Evolutionary conservation across 2,888 invertebrate genomes (phyloP).

Genomic region (Strigamia crassipes): DNA sequence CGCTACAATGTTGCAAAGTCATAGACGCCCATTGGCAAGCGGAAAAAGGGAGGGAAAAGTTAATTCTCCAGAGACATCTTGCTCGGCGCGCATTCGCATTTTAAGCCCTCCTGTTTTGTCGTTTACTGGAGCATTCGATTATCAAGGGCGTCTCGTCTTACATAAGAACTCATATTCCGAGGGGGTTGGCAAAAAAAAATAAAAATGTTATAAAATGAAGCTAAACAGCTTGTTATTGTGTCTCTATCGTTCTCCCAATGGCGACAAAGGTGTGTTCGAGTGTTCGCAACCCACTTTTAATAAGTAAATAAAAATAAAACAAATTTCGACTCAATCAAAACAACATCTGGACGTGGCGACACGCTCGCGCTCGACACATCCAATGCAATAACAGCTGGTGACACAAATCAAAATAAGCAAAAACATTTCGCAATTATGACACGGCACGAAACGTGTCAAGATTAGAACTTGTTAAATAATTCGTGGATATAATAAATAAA

Average conservation of each 20-base stretch:
- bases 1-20: conserved; percentile 26
- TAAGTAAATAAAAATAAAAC: too few species aligned
- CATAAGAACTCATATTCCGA: conserved; percentile 6
- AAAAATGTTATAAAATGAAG: conserved; percentile 8
- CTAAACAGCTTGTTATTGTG: background rate
- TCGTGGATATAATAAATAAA: background rate
- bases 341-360: too few species aligned
- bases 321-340: too few species aligned
- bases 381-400: too few species aligned
- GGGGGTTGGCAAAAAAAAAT: background rate
- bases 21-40: conserved; percentile 27
- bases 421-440: too few species aligned
- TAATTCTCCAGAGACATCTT: conserved; percentile 21
- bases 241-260: background rate
- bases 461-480: too few species aligned
- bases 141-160: background rate
- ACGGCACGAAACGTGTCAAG: too few species aligned
- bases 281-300: background rate
- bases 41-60: conserved; percentile 8
- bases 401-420: too few species aligned
- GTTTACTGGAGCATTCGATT: conserved; percentile 25
- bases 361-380: too few species aligned
- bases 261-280: background rate
- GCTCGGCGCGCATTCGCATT: background rate
- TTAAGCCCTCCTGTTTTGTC: background rate